Evolutionary conservation across 2,888 invertebrate species (phyloP), one percentile per base, ranked within the genome.

Genomic region (Diaperis boleti): DNA sequence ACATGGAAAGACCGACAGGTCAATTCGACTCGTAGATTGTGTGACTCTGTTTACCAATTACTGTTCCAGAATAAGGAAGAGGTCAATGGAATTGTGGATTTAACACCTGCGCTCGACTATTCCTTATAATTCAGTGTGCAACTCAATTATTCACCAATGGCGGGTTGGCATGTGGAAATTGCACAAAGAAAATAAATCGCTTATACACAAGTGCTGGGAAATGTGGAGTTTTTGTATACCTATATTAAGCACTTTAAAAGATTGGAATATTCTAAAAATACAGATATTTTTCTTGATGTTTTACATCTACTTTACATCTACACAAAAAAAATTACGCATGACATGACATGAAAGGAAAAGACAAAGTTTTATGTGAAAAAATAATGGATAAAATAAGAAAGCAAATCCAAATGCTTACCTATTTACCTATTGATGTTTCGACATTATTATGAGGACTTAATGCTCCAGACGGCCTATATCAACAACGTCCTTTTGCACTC

Each of bases 21-120:
- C 59, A 54, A 49, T 59, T 50, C 33, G 47, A 18, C 15, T 20
- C 18, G 15, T 50, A 54, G 59, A 55, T 50, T 62, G 59, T 49
- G 59, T 41, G 49, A 55, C 62, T 65, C 54, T 59, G 62, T 65
- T 59, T 59, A 59, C 55, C 61, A 62, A 59, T 59, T 59, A 59
- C 29, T 42, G 29, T 20, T 41, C 31, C 29, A 18, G 41, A 42
- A 26, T 26, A 54, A 41, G 37, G 15, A 14, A 14, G 42, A 31
- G 55, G 55, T 55, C 55, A 55, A 55, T 55, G 29, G 42, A 55
- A 55, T 33, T 42, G 55, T 29, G 18, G 55, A 55, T 33, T 55
- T 55, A 54, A 55, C 55, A 55, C 55, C 55, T 55, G 55, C 29
- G 37, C 52, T 39, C 29, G 33, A 39, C 20, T 52, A 26, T 18